Base-by-base conservation (phyloP, 2,113 vertebrate species). In the Setophaga kirtlandii region DNA sequence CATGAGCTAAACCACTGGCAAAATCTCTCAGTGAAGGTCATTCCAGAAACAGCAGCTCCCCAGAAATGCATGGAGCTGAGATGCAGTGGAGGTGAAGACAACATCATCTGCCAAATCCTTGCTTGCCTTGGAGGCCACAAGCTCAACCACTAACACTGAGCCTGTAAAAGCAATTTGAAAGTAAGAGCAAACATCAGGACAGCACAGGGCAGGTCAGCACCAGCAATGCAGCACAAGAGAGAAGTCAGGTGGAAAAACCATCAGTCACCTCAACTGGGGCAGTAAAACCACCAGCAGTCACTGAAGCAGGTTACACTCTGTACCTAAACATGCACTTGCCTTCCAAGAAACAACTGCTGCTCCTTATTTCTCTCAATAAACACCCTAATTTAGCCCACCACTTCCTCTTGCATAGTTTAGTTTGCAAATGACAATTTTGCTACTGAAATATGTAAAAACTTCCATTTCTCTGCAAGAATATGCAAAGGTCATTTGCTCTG, bases 181-280 rank as follows among this genome's bases (percentile, higher is more conserved):
- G 63, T 0, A 41, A 23, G 12, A 73, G 27, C 20, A 56, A 39
- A 41, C 2, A 3, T 39, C 39, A 62, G 30, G 15, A 49, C 39
- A 58, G 49, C 64, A 49, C 20, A 74, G 73, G 15, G 53, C 31
- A 73, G 46, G 31, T 18, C 8, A 28, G 33, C 22, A 52, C 10
- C 42, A 92, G 23, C 28, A 91, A 41, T 2, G 0, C 0, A 0
- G 31, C 50, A 47, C 12, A 56, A 33, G 16, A 73, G 12, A 11
- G n/a, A 44, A 41, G 20, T 49, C 64, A 59, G n/a, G 23, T 52
- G 24, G 15, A 56, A 64, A 7, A 24, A 68, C 15, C 47, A 69
- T 11, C 47, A 35, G 4, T 41, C 24, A 62, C 3, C 47, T 63
- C 60, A 46, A 11, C 17, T 28, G 35, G 33, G 39, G 9, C 44